A percentile compares a stretch with the other conserved stretches of the same genome.
These are phyloP conservation scores for Protonibea diacanthus DNA, from an alignment of 2,797 vertebrate species.

Conservation along the genomic window DNA sequence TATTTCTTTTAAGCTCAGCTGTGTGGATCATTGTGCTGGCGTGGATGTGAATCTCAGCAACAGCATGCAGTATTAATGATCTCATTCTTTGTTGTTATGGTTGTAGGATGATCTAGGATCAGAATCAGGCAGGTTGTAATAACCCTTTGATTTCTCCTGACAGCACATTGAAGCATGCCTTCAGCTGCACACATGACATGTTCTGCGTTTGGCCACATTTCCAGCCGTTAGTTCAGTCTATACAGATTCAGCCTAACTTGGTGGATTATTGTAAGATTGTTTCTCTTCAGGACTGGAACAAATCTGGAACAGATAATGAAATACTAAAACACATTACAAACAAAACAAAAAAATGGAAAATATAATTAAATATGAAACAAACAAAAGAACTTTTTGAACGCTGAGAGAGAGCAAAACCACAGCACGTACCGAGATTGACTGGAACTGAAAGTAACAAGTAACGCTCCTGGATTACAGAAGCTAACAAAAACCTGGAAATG, in stretches of 20 bases:
- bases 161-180: constrained; percentile 1
- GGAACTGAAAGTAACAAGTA: neutral
- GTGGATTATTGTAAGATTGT: neutral
- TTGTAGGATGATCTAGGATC: constrained; percentile 15
- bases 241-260: neutral
- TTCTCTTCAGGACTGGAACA: neutral
- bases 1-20: neutral
- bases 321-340: neutral
- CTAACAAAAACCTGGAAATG: constrained; percentile 24
- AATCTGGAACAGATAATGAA: neutral
- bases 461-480: constrained; percentile 12
- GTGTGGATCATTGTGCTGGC: neutral
- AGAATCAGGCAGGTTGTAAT: constrained; percentile 40
- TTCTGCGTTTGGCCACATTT: constrained; percentile 46
- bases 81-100: constrained; percentile 16
- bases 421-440: neutral
- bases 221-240: constrained; percentile 36
- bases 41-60: neutral
- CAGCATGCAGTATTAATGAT: constrained; percentile 15
- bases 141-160: constrained; percentile 47
- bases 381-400: neutral
- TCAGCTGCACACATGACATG: constrained; percentile 46
- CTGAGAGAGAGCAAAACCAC: neutral
- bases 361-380: neutral
- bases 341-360: neutral